phyloP scores from a whole-genome alignment of 2,113 vertebrate genomes.

The Xenotilapia longispinis region DNA sequence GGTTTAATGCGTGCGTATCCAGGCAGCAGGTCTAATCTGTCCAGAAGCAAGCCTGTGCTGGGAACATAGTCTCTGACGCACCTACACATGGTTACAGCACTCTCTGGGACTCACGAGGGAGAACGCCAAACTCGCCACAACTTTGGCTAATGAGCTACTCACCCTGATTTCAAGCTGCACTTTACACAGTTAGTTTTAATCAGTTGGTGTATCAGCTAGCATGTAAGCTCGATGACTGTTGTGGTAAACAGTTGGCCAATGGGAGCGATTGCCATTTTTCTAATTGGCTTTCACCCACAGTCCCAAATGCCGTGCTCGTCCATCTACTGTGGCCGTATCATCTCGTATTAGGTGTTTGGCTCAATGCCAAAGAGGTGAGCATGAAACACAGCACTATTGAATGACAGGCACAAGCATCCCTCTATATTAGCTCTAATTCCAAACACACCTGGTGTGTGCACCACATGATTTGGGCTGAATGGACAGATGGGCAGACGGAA shows the following conservation, averaged over 20 bases:
- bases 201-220: neutral
- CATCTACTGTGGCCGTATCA: neutral
- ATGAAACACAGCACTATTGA: neutral
- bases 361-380: slow-evolving; percentile 14
- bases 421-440: slow-evolving; percentile 37
- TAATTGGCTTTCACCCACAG: neutral
- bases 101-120: neutral
- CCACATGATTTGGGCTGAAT: slow-evolving; percentile 36
- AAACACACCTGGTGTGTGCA: slow-evolving; percentile 61
- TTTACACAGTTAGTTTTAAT: neutral
- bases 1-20: slow-evolving; percentile 54
- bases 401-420: neutral
- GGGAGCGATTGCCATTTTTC: slow-evolving; percentile 38
- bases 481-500: slow-evolving; percentile 64
- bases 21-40: slow-evolving; percentile 57
- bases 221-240: neutral
- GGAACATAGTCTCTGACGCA: slow-evolving; percentile 46
- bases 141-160: neutral
- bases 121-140: neutral
- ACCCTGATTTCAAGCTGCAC: neutral
- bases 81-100: slow-evolving; percentile 45
- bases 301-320: neutral
- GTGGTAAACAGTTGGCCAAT: slow-evolving; percentile 12
- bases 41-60: slow-evolving; percentile 24
- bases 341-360: slow-evolving; percentile 10